Base-by-base conservation (phyloP, 2,888 invertebrate species). In the Antheraea yamamai region DNA sequence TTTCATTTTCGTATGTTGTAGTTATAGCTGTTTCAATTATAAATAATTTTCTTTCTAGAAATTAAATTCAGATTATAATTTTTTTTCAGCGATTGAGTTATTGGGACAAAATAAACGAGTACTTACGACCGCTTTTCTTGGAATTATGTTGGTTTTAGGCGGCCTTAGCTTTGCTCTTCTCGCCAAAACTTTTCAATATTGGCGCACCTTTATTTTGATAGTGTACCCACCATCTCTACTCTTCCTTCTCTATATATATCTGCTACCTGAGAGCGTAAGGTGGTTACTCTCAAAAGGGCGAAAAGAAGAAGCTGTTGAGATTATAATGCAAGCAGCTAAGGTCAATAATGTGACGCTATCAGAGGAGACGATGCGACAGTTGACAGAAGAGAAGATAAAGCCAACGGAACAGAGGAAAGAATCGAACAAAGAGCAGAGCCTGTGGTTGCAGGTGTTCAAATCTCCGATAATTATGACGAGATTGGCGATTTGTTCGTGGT, bases 221-320 rank as follows among this genome's bases (percentile, higher is more conserved):
- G 93, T 96, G 7, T 98, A 97, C 82, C 95, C 96, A 0, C 98
- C 98, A 0, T 96, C 97, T 0, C 83, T 97, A 12, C 88, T 97
- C 0, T 95, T 97, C 79, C 86, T 98, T 30, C 87, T 95, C 0
- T 97, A 97, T 85, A 95, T 96, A 75, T 97, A 97, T 95, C 82
- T 97, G 7, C 90, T 97, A n/a, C 97, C 97, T 0, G 97, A 97
- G 88, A 97, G 97, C 75, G 95, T 97, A 47, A 93, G 98, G 77
- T 98, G 98, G 98, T 91, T 98, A 10, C 85, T 97, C 2, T 96
- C 96, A 0, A 96, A 97, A 79, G 96, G 96, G 4, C 93, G 96
- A 76, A 95, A 96, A 78, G 95, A 96, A 64, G 96, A 97, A 80
- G 97, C 97, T 0, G 95, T 96, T 55, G 91, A 92, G 52, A 96